A percentile compares a stretch with the other conserved stretches of the same genome.
These are phyloP conservation scores for Sericinus montela DNA, from an alignment of 2,888 invertebrate genomes.

Conservation along the genomic window DNA sequence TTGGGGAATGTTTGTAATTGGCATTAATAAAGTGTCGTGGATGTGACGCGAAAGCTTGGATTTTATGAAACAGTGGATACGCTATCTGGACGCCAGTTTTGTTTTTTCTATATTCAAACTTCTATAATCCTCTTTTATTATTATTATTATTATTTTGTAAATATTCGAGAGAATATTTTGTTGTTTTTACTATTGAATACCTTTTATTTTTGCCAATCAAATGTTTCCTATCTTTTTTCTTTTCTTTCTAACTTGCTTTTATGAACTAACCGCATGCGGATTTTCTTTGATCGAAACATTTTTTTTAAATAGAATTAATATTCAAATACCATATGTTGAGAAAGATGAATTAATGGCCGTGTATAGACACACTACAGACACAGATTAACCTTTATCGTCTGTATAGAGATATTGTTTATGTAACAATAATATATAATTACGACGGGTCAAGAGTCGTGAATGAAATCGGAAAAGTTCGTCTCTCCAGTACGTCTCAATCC, in stretches of 20 bases:
- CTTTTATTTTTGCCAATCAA: slow-evolving; percentile 76
- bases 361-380: too few relatives aligned
- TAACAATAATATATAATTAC: too few relatives aligned
- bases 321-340: too few relatives aligned
- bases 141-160: too few relatives aligned
- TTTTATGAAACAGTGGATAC: slow-evolving; percentile 53
- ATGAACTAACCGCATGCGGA: slow-evolving; percentile 21
- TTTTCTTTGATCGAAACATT: slow-evolving; percentile 13
- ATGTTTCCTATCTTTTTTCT: slow-evolving; percentile 55
- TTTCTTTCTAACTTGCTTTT: slow-evolving; percentile 54
- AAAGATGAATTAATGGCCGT: too few relatives aligned
- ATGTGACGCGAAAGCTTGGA: slow-evolving; percentile 57
- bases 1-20: slow-evolving; percentile 72
- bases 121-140: slow-evolving; percentile 30
- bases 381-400: too few relatives aligned
- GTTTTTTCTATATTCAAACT: slow-evolving; percentile 34
- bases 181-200: slow-evolving; percentile 35
- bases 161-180: slow-evolving; percentile 57
- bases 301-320: too few relatives aligned
- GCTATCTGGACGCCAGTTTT: slow-evolving; percentile 51
- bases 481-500: slow-evolving; percentile 37
- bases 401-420: too few relatives aligned
- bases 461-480: slow-evolving; percentile 42
- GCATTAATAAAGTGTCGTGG: slow-evolving; percentile 75
- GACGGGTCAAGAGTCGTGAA: not conserved